Base-by-base conservation (phyloP, 2,888 invertebrate genomes). In the Hemaris fuciformis region DNA sequence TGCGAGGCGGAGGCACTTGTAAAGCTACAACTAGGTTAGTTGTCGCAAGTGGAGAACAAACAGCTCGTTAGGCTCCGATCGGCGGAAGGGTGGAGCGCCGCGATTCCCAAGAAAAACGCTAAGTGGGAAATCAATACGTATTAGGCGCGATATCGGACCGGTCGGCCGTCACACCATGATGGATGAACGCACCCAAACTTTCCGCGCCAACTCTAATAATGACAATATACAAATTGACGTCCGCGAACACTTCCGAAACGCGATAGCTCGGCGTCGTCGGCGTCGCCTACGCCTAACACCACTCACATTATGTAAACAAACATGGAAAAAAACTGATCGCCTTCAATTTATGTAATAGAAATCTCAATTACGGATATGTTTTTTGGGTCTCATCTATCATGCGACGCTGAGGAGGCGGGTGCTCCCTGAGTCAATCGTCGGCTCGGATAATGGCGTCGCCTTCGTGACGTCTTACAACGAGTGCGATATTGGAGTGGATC, bases 101-200 rank as follows among this genome's bases (percentile, higher is more conserved):
- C 84, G 85, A 85, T 87, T 88, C 86, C 84, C 89, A 91, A 91
- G 89, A 91, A 91, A 91, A 91, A 86, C 88, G 90, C 88, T 91
- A 92, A 92, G 92, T 91, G 89, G 91, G 89, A 90, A 92, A 91
- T 92, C 92, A 92, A 92, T 92, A 92, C 89, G 88, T 91, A 91
- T 91, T 91, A 91, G 90, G 89, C 88, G 89, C 84, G 90, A 90
- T 91, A 91, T 91, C 91, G 88, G 87, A 83, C 87, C 88, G 85
- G 79, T 83, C 83, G 84, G 84, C 85, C 90, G 91, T 91, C 91
- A 89, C 84, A 76, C 84, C 81, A 90, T 92, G 92, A 92, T 92
- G 90, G 92, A 92, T 92, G 92, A 85, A 89, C 87, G 84, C 83
- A 80, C 87, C 90, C 85, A 83, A 89, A 90, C 87, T 89, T 89